These are phyloP conservation scores for Falco berigora DNA, from an alignment of 2,797 vertebrate genomes.

Conservation along the genomic window DNA sequence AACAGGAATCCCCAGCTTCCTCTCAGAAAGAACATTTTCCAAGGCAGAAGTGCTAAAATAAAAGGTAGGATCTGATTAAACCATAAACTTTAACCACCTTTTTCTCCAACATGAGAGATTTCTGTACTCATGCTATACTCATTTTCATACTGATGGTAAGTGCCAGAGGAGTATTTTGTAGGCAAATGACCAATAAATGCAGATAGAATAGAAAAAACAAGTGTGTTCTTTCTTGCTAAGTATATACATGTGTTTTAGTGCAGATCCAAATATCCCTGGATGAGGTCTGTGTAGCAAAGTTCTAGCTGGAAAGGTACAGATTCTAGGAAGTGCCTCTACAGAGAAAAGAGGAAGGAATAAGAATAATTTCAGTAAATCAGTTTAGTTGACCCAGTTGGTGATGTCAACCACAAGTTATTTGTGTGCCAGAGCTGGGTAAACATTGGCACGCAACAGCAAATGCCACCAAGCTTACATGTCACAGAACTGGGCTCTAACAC, in stretches of 20 bases:
- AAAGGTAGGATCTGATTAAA: background rate
- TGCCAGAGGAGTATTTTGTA: background rate
- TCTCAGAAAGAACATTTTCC: background rate
- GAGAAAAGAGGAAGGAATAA: background rate
- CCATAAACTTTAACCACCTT: background rate
- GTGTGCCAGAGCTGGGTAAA: background rate
- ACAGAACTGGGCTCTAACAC: background rate
- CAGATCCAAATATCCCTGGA: background rate
- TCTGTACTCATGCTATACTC: background rate
- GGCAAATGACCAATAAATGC: background rate
- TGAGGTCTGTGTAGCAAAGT: background rate
- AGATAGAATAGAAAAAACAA: background rate
- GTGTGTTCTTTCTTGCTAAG: background rate
- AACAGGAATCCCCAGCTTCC: constrained; percentile 1
- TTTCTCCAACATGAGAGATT: background rate
- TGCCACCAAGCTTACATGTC: background rate
- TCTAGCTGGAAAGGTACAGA: background rate
- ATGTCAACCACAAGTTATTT: background rate
- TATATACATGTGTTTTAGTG: background rate
- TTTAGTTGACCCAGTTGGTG: background rate
- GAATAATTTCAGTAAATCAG: background rate
- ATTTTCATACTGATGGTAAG: background rate
- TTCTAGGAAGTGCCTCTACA: background rate
- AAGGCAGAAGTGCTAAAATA: background rate
- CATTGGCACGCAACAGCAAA: background rate